Evolutionary conservation across 2,888 invertebrate genomes (phyloP), one percentile per base, ranked within the genome.

Genomic region (Cantharis lateralis): DNA sequence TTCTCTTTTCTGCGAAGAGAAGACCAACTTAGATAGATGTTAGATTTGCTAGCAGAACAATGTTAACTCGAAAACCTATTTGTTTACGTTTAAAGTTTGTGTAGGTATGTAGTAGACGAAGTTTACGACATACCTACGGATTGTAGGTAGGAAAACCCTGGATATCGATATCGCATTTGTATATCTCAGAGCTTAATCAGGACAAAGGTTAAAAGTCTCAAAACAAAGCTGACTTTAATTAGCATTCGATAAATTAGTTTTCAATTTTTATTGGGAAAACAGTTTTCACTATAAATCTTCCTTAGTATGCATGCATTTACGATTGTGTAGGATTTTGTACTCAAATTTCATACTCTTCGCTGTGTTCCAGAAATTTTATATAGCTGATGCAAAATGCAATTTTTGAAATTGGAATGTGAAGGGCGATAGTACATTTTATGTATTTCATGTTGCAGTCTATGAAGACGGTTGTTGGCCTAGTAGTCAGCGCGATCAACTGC

Each of bases 81-180:
- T 75, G 71, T 72, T 62, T 72, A 72, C 70, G 69, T 28, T 28
- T 62, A 68, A 68, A 70, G 73, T 70, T 76, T 73, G 76, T 76
- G 76, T 76, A 76, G 76, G 76, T 68, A 77, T 75, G 70, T 76
- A 70, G 73, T 75, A 62, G 69, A 77, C 74, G 71, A 75, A 74
- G 71, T 79, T 75, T 80, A 80, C 80, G 76, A 80, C 74, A 80
- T 79, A 74, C 74, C 75, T 78, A 79, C 78, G 77, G 72, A 72
- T 79, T 77, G 80, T 80, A 79, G 80, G 80, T 76, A 79, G 80
- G 48, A 78, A 76, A 79, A 77, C 77, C 78, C 77, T 75, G 72
- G 77, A 77, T 80, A 75, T 79, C 72, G 72, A 79, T 80, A 80
- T 80, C 80, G 61, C 18, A 64, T 48, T 75, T 72, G 48, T 48